A percentile compares a stretch with the other conserved stretches of the same genome.
Evolutionary conservation across 2,113 vertebrate genomes (phyloP).

Genomic region (Ceyx cyanopectus): DNA sequence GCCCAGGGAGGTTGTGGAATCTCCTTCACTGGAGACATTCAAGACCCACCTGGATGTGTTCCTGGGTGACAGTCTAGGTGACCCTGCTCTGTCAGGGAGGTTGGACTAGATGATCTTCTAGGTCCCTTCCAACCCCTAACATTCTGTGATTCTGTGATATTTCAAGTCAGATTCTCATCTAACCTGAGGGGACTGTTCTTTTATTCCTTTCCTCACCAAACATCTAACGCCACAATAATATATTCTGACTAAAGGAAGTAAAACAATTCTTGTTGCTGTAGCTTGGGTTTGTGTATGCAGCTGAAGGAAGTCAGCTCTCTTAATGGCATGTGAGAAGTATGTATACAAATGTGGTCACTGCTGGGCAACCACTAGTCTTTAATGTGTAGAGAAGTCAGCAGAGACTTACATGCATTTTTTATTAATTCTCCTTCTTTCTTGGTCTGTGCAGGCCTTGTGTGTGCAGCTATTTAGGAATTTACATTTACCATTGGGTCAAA

Average conservation of each 20-base stretch:
- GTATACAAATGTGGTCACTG: not conserved
- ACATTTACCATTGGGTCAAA: not conserved
- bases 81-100: too few relatives aligned
- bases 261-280: not conserved
- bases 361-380: conserved; percentile 4
- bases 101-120: too few relatives aligned
- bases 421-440: conserved; percentile 48
- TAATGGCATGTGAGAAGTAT: not conserved
- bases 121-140: too few relatives aligned
- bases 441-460: conserved; percentile 23
- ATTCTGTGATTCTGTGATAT: not conserved
- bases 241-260: conserved; percentile 5
- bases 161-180: not conserved
- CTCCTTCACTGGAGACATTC: too few relatives aligned
- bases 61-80: too few relatives aligned
- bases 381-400: conserved; percentile 8
- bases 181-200: conserved; percentile 1
- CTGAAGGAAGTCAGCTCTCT: conserved; percentile 27
- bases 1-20: too few relatives aligned
- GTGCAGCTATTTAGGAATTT: conserved; percentile 43
- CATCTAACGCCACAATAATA: not conserved
- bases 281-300: not conserved
- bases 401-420: conserved; percentile 20
- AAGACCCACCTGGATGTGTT: too few relatives aligned
- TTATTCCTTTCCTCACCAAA: not conserved